Percentiles rank a stretch among this genome's conserved stretches.
Evolutionary conservation across 2,888 invertebrate species (phyloP).

Genomic region (Incurvaria masculella): DNA sequence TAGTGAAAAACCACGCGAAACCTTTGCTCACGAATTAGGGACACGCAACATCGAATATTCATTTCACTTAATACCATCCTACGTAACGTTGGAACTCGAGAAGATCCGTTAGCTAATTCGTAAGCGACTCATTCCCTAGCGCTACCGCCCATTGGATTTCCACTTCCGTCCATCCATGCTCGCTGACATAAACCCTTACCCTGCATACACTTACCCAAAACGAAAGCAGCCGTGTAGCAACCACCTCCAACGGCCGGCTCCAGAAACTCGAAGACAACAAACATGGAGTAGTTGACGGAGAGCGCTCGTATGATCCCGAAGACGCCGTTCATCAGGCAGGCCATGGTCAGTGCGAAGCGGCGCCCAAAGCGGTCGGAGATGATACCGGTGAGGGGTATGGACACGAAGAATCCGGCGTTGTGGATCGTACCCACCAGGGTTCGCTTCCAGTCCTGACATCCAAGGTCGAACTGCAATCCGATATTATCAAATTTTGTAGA

Average conservation of each 20-base stretch:
- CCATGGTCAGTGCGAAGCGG: slow-evolving; percentile 55
- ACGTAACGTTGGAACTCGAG: too few species aligned
- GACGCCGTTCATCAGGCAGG: slow-evolving; percentile 51
- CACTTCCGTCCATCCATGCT: too few species aligned
- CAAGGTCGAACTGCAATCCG: slow-evolving; percentile 64
- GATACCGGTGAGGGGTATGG: slow-evolving; percentile 66
- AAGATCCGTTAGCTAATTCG: too few species aligned
- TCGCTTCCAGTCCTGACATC: slow-evolving; percentile 70
- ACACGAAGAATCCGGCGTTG: slow-evolving; percentile 70
- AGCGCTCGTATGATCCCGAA: slow-evolving; percentile 58
- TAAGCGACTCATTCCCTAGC: too few species aligned
- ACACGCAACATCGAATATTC: too few species aligned
- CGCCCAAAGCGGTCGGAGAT: slow-evolving; percentile 73
- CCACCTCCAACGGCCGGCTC: slow-evolving; percentile 58
- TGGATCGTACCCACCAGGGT: slow-evolving; percentile 72
- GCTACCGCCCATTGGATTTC: too few species aligned
- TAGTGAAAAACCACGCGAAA: too few species aligned
- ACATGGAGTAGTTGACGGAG: slow-evolving; percentile 56
- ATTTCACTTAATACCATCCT: too few species aligned
- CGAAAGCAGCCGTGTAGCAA: slow-evolving; percentile 58
- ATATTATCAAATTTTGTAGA: too few species aligned
- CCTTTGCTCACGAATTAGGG: too few species aligned
- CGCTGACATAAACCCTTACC: too few species aligned
- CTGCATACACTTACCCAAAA: slow-evolving; percentile 59
- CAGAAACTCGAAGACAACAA: slow-evolving; percentile 56